Conservation (phyloP, 2,113 vertebrate genomes). For the Ploceus nigricollis region DNA sequence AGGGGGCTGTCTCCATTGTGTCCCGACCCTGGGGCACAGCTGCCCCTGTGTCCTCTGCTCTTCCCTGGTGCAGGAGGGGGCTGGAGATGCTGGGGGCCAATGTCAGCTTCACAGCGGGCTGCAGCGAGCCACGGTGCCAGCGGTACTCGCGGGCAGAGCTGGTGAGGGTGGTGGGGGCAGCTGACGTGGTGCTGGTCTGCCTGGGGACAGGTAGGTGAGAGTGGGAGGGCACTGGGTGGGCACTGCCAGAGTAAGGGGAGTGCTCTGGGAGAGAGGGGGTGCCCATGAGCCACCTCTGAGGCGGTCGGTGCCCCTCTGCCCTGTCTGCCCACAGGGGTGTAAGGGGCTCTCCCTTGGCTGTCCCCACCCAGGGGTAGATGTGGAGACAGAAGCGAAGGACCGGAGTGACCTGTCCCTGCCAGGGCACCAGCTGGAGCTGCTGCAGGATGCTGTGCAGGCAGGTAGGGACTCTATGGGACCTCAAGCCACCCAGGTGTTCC, state of each 20-base stretch:
- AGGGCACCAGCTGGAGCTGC: constrained; percentile 51
- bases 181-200: constrained; percentile 51
- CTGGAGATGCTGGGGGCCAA: constrained; percentile 14
- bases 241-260: background rate
- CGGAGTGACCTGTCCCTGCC: constrained; percentile 45
- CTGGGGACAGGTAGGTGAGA: constrained; percentile 62
- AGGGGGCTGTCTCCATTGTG: background rate
- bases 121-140: background rate
- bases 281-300: background rate
- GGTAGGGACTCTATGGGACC: background rate
- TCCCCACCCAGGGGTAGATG: background rate
- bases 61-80: constrained; percentile 38
- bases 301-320: fast-evolving
- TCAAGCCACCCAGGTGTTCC: fast-evolving
- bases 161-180: background rate
- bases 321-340: fast-evolving
- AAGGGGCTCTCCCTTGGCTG: background rate
- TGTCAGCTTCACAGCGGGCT: constrained; percentile 16
- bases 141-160: background rate
- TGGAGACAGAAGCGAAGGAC: constrained; percentile 54
- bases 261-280: fast-evolving
- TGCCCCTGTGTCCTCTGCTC: background rate
- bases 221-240: fast-evolving
- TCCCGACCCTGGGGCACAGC: background rate
- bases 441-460: constrained; percentile 33